phyloP scores from a whole-genome alignment of 2,888 invertebrate genomes.

The Plebejus anna region DNA sequence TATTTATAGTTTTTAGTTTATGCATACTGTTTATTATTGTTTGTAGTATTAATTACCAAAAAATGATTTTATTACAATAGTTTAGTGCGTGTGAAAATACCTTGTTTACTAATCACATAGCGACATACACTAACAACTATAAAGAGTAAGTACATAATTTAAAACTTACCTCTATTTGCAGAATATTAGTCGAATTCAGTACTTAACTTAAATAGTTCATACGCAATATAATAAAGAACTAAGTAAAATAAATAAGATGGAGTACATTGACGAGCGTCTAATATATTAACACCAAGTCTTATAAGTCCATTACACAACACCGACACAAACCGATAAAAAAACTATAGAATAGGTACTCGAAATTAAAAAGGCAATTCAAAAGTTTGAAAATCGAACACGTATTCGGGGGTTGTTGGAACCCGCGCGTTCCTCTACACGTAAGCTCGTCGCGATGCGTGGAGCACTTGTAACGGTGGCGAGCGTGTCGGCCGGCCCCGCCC shows the following conservation, averaged over 20 bases:
- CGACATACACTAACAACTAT: not conserved
- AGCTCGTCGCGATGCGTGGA: constrained; percentile 64
- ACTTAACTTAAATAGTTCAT: not conserved
- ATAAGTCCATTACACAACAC: constrained; percentile 12
- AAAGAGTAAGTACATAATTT: not conserved
- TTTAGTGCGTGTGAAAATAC: not conserved
- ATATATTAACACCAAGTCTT: not conserved
- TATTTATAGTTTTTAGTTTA: not conserved
- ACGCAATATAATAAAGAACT: not conserved
- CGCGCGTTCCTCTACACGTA: constrained; percentile 51
- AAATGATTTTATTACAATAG: not conserved
- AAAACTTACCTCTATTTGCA: not conserved
- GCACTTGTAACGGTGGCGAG: constrained; percentile 64
- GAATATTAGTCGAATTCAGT: not conserved
- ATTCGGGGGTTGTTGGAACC: constrained; percentile 33
- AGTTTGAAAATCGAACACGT: constrained; percentile 45
- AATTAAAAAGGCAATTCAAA: constrained; percentile 33
- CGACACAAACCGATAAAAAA: constrained; percentile 26
- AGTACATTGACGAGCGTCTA: not conserved
- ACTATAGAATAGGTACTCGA: constrained; percentile 33
- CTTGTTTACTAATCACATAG: not conserved
- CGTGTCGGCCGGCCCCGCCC: constrained; percentile 63
- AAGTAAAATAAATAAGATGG: not conserved
- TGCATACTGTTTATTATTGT: not conserved
- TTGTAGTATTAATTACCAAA: not conserved